Evolutionary conservation across 2,113 vertebrate species (phyloP).

Genomic region (Mirounga angustirostris): DNA sequence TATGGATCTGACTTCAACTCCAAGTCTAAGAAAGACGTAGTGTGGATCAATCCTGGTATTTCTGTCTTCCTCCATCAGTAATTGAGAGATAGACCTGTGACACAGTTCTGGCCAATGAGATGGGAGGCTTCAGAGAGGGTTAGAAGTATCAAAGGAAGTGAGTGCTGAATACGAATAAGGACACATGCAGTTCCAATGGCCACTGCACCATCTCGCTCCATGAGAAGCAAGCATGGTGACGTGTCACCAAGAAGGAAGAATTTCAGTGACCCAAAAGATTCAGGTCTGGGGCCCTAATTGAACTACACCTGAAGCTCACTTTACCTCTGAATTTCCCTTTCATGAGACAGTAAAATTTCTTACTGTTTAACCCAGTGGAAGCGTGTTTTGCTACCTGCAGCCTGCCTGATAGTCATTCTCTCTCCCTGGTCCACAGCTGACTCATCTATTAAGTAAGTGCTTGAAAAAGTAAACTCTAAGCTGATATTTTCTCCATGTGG

Average conservation of each 20-base stretch:
- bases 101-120: neutral
- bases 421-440: neutral
- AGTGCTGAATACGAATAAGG: neutral
- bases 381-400: neutral
- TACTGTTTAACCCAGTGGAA: neutral
- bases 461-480: neutral
- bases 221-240: neutral
- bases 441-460: neutral
- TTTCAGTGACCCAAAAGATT: neutral
- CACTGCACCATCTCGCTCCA: no score
- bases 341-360: neutral
- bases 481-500: neutral
- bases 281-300: neutral
- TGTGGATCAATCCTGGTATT: neutral
- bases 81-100: neutral
- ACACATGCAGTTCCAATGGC: fast-evolving
- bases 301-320: neutral
- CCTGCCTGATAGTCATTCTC: neutral
- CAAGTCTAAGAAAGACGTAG: neutral
- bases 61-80: neutral
- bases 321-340: neutral
- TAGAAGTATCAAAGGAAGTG: neutral
- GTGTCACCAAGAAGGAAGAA: neutral
- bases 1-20: neutral
- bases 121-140: neutral